Evolutionary conservation across 2,888 invertebrate species (phyloP).

Genomic region (Apamea sordens): DNA sequence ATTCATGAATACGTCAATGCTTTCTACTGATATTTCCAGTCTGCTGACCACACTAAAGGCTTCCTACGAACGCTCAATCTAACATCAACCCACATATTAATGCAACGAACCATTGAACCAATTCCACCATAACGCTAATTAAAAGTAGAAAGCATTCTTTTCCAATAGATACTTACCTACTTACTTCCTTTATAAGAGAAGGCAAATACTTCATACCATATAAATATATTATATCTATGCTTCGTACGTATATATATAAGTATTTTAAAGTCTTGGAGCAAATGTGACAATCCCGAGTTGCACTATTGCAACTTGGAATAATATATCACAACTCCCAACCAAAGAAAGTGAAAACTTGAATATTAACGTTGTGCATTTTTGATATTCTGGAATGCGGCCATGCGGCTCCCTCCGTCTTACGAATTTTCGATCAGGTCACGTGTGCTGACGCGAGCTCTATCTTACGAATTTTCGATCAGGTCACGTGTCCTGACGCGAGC

Average conservation of each 20-base stretch:
- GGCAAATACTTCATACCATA: background rate
- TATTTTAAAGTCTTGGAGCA: background rate
- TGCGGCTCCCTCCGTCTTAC: too few relatives aligned
- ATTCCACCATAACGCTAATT: conserved; percentile 11
- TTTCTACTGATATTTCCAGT: conserved; percentile 44
- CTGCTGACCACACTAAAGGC: conserved; percentile 40
- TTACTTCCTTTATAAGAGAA: background rate
- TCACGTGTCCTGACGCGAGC: too few relatives aligned
- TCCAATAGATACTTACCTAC: background rate
- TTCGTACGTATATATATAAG: too few relatives aligned
- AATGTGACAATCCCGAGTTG: background rate
- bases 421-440: too few relatives aligned
- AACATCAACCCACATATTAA: conserved; percentile 41
- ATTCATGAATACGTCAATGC: conserved; percentile 6
- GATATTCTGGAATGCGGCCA: too few relatives aligned
- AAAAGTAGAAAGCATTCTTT: background rate
- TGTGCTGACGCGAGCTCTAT: too few relatives aligned
- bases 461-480: too few relatives aligned
- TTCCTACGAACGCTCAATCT: conserved; percentile 30
- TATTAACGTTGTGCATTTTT: too few relatives aligned
- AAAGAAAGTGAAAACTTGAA: background rate
- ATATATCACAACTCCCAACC: background rate
- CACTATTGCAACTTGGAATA: background rate
- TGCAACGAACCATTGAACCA: conserved; percentile 27
- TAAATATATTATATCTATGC: too few relatives aligned